phyloP scores from a whole-genome alignment of 2,113 vertebrate genomes.

The Nansenia antarctica region DNA sequence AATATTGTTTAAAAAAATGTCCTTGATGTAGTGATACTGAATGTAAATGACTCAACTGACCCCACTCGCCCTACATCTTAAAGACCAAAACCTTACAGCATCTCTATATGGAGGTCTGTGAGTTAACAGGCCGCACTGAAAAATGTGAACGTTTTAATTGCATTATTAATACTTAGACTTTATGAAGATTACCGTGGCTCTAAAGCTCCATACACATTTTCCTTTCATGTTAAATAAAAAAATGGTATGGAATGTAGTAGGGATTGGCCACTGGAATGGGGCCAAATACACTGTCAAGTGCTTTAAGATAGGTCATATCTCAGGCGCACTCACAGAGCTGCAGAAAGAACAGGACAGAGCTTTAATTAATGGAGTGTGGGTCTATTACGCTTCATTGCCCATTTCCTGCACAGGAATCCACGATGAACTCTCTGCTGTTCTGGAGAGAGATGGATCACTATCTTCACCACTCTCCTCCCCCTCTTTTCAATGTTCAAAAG shows the following conservation, averaged over 20 bases:
- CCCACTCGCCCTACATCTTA: too few relatives aligned
- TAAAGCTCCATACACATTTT: neutral
- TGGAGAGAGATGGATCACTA: constrained; percentile 1
- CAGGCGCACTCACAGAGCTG: constrained; percentile 32
- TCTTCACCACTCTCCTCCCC: neutral
- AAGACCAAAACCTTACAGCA: too few relatives aligned
- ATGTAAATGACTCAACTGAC: too few relatives aligned
- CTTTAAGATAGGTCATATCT: constrained; percentile 54
- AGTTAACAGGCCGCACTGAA: too few relatives aligned
- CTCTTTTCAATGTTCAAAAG: constrained; percentile 21
- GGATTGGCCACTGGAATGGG: constrained; percentile 36
- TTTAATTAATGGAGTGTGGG: constrained; percentile 57
- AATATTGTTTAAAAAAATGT: too few relatives aligned
- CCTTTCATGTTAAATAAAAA: constrained; percentile 45
- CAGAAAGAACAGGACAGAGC: constrained; percentile 37
- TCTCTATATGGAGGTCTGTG: too few relatives aligned
- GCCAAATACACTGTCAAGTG: constrained; percentile 57
- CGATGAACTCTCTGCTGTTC: constrained; percentile 24
- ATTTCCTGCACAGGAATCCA: constrained; percentile 38
- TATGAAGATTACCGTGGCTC: neutral
- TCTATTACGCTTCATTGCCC: constrained; percentile 55
- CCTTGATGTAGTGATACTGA: too few relatives aligned
- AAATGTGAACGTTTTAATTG: too few relatives aligned
- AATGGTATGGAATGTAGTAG: constrained; percentile 27
- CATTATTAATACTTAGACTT: neutral